Evolutionary conservation across 1,140 invertebrate genomes (phyloP).

Genomic region (Diachasma alloeum): DNA sequence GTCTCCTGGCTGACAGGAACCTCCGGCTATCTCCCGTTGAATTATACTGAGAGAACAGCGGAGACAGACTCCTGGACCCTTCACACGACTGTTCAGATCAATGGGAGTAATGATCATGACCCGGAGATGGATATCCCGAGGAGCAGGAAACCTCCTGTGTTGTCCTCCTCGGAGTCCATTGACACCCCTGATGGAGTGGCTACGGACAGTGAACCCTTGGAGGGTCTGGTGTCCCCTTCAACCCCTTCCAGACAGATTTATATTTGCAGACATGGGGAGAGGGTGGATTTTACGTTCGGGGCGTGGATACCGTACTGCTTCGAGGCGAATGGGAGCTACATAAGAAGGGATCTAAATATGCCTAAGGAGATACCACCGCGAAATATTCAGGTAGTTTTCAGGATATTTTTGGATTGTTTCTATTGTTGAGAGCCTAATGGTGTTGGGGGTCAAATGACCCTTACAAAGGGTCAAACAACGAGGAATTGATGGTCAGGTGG

Average conservation of each 20-base stretch:
- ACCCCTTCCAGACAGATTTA: conserved; percentile 69
- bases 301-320: conserved; percentile 89
- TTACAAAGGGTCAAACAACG: no score
- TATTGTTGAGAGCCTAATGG: no score
- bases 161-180: conserved; percentile 60
- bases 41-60: conserved; percentile 82
- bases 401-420: no score
- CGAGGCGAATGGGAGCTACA: conserved; percentile 80
- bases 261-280: conserved; percentile 86
- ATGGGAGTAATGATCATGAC: conserved; percentile 15
- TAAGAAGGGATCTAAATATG: conserved; percentile 89
- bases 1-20: conserved; percentile 87
- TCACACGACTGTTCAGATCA: conserved; percentile 74
- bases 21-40: conserved; percentile 80
- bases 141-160: conserved; percentile 53
- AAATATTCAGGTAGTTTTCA: conserved; percentile 55
- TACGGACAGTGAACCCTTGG: conserved; percentile 46
- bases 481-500: no score
- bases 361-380: conserved; percentile 76
- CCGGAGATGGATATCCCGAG: conserved; percentile 39
- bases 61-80: conserved; percentile 92
- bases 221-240: conserved; percentile 49
- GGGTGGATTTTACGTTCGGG: conserved; percentile 92
- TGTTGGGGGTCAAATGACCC: no score
- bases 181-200: conserved; percentile 63